Evolutionary conservation across 2,797 vertebrate species (phyloP), one percentile per base, ranked within the genome.

Genomic region (Arctocebus calabarensis): DNA sequence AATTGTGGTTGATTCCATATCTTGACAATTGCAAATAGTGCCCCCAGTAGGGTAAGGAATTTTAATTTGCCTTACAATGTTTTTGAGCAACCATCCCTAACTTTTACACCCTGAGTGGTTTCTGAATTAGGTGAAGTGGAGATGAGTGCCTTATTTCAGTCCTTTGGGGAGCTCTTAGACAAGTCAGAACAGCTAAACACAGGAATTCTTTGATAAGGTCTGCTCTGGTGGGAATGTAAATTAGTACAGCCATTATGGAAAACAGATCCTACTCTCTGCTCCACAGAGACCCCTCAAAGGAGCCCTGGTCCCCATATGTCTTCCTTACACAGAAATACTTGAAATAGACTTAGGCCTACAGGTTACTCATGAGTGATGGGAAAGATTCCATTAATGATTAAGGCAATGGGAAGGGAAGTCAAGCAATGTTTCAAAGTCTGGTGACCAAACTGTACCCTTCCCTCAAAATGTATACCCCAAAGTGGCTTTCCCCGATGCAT

Each of bases 271-370:
- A 91, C 40, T 90, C 23, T 71, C 6, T n/a, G n/a, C n/a, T n/a
- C n/a, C 32, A 73, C 9, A 52, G 85, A 93, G 37, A 85, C 16
- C 37, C 62, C 96, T 66, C 74, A 25, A 94, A 82, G 34, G 37
- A 82, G 68, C 23, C 8, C 10, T 90, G 23, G 19, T 71, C 55
- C 91, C n/a, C 59, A 23, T 48, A 71, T 62, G 3, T 91, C 5
- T 96, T 95, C 27, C 61, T n/a, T 9, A 73, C 40, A 70, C 55
- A 61, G 40, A 37, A 85, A 52, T 81, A 22, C 11, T 82, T 87
- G 52, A n/a, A 81, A n/a, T 90, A 77, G n/a, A 86, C n/a, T 94
- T 95, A 91, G 52, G 23, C 59, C 32, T 90, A 45, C 27, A 82
- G 7, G 71, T 52, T 73, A 37, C n/a, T 4, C 23, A 93, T 22